Evolutionary conservation across 2,888 invertebrate species (phyloP), one percentile per base, ranked within the genome.

Genomic region (Drosophila mimetica): DNA sequence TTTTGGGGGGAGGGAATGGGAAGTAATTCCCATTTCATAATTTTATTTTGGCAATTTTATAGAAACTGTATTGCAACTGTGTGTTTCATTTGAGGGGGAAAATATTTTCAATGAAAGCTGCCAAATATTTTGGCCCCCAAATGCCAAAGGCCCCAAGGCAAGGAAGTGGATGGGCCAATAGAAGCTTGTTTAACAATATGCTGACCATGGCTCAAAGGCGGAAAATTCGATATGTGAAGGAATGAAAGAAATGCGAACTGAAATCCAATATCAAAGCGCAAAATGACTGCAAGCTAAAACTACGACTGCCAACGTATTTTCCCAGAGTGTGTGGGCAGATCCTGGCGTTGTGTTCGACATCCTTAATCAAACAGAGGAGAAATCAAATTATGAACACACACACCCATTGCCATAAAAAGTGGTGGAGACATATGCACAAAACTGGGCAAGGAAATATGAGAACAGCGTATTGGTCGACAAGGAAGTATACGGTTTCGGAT

Each of bases 301-400:
- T 46, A 32, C 55, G 28, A 59, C 18, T 32, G 34, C 18, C 42
- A 58, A 25, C 18, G 44, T 57, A 34, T 47, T 36, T 47, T 41
- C 18, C 64, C 36, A 50, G 61, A 52, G 11, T 42, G 36, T 39
- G 52, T 48, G 20, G 32, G 37, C 55, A 28, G 55, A 36, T 57
- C 9, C 32, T 18, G 39, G 34, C 7, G 20, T n/a, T 63, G 32
- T 47, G 46, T 42, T 51, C 65, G 55, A 75, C 82, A 67, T 74
- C 64, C 66, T 70, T 80, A 86, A 77, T 86, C 86, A 86, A 72
- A 71, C 64, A 48, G 71, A 51, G 47, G 39, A 59, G 66, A 63
- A 84, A 81, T 76, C 76, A 66, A 78, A 78, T 82, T 81, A 86
- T 76, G 71, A 78, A 52, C 53, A 44, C 18, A 52, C 37, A 51